Evolutionary conservation across 2,797 vertebrate species (phyloP).

Genomic region (Poecilia velifera): DNA sequence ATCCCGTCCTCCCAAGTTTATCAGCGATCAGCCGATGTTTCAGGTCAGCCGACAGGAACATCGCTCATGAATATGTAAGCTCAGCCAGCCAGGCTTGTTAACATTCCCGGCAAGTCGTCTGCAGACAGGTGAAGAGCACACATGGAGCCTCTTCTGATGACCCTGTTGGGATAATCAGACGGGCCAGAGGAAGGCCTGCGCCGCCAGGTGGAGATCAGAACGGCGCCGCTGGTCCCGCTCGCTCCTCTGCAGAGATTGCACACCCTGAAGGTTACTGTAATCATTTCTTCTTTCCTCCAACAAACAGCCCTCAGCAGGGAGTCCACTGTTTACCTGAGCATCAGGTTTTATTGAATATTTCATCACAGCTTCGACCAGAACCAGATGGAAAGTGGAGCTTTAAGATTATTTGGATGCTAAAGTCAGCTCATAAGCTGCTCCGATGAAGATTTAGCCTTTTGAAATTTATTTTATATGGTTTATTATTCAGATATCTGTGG

Average conservation of each 20-base stretch:
- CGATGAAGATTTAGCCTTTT: neutral
- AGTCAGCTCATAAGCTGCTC: neutral
- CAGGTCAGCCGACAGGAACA: conserved; percentile 43
- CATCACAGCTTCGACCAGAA: neutral
- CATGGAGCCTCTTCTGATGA: conserved; percentile 30
- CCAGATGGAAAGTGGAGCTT: neutral
- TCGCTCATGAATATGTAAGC: conserved; percentile 67
- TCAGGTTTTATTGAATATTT: neutral
- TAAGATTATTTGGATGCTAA: conserved; percentile 60
- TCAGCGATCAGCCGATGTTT: conserved; percentile 40
- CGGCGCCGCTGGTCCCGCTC: conserved; percentile 14
- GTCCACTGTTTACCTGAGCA: neutral
- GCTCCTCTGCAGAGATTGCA: neutral
- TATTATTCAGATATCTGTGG: neutral
- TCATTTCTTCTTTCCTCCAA: conserved; percentile 53
- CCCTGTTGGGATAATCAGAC: conserved; percentile 27
- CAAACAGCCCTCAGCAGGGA: conserved; percentile 61
- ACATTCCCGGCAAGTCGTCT: conserved; percentile 45
- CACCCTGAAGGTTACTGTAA: conserved; percentile 9
- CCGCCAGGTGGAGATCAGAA: neutral
- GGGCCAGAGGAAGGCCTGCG: neutral
- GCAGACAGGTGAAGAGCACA: conserved; percentile 59
- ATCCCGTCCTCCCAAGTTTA: conserved; percentile 17
- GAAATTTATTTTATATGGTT: neutral
- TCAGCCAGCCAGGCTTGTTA: conserved; percentile 51